phyloP scores from a whole-genome alignment of 2,797 vertebrate species.

The Decapterus maruadsi region DNA sequence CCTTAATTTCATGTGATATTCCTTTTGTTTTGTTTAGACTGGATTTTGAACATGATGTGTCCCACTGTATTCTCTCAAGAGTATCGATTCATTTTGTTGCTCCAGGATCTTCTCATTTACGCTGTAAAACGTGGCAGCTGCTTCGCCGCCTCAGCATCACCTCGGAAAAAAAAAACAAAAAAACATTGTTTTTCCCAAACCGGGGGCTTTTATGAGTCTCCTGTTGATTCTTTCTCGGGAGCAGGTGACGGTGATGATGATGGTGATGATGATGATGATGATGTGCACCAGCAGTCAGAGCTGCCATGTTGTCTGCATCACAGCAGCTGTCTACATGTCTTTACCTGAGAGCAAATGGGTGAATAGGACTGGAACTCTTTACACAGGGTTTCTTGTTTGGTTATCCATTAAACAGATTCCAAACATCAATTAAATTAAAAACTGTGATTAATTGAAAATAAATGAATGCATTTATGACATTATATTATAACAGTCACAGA shows the following conservation, averaged over 20 bases:
- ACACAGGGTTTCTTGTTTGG: too few species aligned
- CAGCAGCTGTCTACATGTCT: neutral
- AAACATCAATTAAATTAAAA: too few species aligned
- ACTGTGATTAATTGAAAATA: too few species aligned
- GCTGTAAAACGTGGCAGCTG: slow-evolving; percentile 32
- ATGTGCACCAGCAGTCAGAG: neutral
- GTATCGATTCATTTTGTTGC: slow-evolving; percentile 63
- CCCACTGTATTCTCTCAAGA: slow-evolving; percentile 64
- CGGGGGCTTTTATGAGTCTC: slow-evolving; percentile 25
- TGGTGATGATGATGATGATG: slow-evolving; percentile 8
- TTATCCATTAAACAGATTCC: too few species aligned
- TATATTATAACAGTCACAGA: neutral
- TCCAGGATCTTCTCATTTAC: slow-evolving; percentile 52
- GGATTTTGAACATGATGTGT: slow-evolving; percentile 70
- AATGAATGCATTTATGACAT: neutral
- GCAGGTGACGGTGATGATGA: slow-evolving; percentile 16
- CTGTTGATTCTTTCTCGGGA: slow-evolving; percentile 34
- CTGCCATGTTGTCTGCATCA: neutral
- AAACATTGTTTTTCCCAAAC: neutral
- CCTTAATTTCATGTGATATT: slow-evolving; percentile 82
- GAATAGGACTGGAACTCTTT: neutral
- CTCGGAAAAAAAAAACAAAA: neutral
- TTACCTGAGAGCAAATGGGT: neutral
- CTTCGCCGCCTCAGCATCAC: slow-evolving; percentile 28
- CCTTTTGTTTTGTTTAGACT: slow-evolving; percentile 84